Percentiles rank a stretch among this genome's conserved stretches.
Evolutionary conservation across 2,113 vertebrate genomes (phyloP).

Genomic region (Gorsachius goisagi): DNA sequence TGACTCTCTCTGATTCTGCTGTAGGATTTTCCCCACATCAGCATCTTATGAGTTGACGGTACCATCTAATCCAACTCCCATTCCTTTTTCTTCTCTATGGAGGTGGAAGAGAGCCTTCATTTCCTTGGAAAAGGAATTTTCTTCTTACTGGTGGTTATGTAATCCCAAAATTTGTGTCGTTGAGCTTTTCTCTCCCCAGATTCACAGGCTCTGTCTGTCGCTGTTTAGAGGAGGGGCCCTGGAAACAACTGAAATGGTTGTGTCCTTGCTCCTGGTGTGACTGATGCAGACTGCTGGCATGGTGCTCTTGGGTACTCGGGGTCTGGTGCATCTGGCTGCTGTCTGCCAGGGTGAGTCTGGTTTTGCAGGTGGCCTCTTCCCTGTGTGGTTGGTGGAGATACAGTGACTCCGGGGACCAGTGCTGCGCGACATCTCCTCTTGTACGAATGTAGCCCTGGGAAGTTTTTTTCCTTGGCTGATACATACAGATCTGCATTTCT

Average conservation of each 20-base stretch:
- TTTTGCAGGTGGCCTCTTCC: background rate
- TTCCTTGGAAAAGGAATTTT: background rate
- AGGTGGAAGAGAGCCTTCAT: background rate
- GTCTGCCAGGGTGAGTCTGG: background rate
- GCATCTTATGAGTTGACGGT: background rate
- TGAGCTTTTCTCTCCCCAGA: background rate
- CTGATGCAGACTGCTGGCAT: background rate
- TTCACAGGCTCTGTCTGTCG: background rate
- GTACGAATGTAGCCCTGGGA: background rate
- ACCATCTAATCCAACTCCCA: background rate
- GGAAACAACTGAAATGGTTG: background rate
- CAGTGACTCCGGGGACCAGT: background rate
- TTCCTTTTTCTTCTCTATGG: background rate
- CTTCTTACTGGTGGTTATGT: background rate
- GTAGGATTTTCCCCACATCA: background rate
- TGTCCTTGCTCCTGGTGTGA: background rate
- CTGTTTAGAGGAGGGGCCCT: background rate
- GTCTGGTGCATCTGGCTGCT: fast-evolving
- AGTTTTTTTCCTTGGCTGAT: background rate
- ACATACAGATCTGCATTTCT: background rate
- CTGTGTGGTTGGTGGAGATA: background rate
- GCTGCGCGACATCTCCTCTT: background rate
- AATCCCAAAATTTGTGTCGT: background rate
- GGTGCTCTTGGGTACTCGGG: background rate
- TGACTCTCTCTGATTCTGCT: background rate